Conservation (phyloP, 92 coral and sea anemone species). For the Nematostella vectensis region DNA sequence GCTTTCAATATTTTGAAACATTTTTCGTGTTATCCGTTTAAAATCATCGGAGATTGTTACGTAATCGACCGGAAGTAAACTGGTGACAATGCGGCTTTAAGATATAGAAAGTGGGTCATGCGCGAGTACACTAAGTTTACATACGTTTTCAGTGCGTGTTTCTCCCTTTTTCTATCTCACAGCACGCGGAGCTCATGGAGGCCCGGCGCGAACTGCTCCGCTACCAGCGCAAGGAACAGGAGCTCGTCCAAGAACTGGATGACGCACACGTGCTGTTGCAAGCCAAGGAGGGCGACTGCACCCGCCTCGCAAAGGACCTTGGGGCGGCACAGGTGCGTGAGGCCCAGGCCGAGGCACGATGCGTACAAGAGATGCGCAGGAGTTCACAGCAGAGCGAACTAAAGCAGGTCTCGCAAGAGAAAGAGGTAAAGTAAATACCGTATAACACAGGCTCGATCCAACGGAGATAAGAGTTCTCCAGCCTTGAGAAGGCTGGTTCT, state of each 20-base stretch:
- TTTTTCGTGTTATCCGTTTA: too few species aligned
- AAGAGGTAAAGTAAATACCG: constrained; percentile 52
- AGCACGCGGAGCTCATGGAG: constrained; percentile 85
- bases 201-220: constrained; percentile 85
- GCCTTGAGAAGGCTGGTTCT: too few species aligned
- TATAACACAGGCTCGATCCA: too few species aligned
- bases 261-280: constrained; percentile 84
- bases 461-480: too few species aligned
- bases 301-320: constrained; percentile 97
- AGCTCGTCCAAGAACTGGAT: constrained; percentile 81
- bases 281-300: constrained; percentile 87
- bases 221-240: constrained; percentile 86
- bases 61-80: too few species aligned
- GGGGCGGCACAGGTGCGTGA: constrained; percentile 97
- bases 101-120: too few species aligned
- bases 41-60: too few species aligned
- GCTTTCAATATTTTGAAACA: too few species aligned
- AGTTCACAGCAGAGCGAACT: constrained; percentile 74
- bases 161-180: too few species aligned
- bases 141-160: too few species aligned
- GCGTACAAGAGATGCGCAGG: constrained; percentile 81
- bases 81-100: too few species aligned
- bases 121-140: too few species aligned
- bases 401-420: constrained; percentile 69
- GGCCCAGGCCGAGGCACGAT: constrained; percentile 97